Conservation (phyloP, 2,888 invertebrate species). For the Caenorhabditis japonica region DNA sequence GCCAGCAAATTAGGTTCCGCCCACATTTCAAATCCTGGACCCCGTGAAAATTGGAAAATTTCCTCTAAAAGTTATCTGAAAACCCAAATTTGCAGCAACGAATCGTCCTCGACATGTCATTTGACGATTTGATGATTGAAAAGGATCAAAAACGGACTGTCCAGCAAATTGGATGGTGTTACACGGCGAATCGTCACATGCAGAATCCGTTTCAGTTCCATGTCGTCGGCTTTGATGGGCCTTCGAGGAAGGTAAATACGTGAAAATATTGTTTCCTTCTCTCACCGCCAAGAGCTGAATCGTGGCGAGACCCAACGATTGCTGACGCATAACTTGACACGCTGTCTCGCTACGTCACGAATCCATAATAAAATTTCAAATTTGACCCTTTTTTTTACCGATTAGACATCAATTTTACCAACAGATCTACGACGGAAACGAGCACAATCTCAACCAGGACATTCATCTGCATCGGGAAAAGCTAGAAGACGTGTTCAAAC, state of each 20-base stretch:
- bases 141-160: constrained; percentile 61
- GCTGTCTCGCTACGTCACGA: no score
- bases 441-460: constrained; percentile 66
- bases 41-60: background rate
- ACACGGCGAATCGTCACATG: constrained; percentile 69
- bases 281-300: no score
- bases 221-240: constrained; percentile 65
- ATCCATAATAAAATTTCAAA: constrained; percentile 12
- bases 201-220: constrained; percentile 69
- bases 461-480: constrained; percentile 52
- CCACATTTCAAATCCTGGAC: no score
- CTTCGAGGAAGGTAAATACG: constrained; percentile 52
- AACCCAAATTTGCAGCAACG: constrained; percentile 47
- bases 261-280: background rate
- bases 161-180: constrained; percentile 63
- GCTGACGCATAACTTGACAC: no score
- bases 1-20: no score
- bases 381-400: no score
- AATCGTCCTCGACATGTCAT: constrained; percentile 73
- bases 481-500: constrained; percentile 59
- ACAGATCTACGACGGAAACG: constrained; percentile 66
- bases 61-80: background rate
- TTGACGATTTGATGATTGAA: constrained; percentile 69
- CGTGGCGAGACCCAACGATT: no score
- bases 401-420: no score